Conservation (phyloP, 2,888 invertebrate genomes). For the Epinotia demarniana region DNA sequence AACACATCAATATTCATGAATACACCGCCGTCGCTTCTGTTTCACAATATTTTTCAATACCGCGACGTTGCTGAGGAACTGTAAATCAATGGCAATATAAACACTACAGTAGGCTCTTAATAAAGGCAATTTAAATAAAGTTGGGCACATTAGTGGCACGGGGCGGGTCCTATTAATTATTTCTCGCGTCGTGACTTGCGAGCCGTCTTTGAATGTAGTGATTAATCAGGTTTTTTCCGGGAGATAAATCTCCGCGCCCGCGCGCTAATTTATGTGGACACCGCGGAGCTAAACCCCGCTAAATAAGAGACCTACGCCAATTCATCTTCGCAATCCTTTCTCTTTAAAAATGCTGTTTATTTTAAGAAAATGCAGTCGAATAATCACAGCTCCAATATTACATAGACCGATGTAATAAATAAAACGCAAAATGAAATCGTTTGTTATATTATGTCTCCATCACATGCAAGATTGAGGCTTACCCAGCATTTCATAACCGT, state of each 20-base stretch:
- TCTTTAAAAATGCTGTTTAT: neutral
- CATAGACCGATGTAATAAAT: no score
- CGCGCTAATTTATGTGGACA: constrained; percentile 47
- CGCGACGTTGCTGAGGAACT: constrained; percentile 10
- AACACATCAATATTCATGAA: constrained; percentile 76
- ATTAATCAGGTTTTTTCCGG: constrained; percentile 75
- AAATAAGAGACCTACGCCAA: constrained; percentile 18
- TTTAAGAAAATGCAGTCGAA: neutral
- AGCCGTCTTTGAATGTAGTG: constrained; percentile 72
- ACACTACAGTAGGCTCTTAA: constrained; percentile 55
- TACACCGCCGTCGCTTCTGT: constrained; percentile 50
- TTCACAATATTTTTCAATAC: constrained; percentile 46
- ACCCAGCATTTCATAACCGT: no score
- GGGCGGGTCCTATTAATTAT: constrained; percentile 67
- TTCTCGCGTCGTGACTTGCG: constrained; percentile 74
- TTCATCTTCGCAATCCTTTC: constrained; percentile 17
- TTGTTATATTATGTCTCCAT: no score
- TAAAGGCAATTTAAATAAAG: constrained; percentile 68
- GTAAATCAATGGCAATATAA: constrained; percentile 17
- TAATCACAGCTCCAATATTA: neutral
- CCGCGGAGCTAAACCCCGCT: constrained; percentile 11
- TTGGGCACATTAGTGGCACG: constrained; percentile 51
- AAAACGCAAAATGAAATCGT: no score
- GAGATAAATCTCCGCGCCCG: constrained; percentile 63
- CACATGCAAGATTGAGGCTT: no score